Percentiles rank a stretch among this genome's conserved stretches.
Conservation (phyloP, 1,140 invertebrate genomes). For the Drosophila baimaii region DNA sequence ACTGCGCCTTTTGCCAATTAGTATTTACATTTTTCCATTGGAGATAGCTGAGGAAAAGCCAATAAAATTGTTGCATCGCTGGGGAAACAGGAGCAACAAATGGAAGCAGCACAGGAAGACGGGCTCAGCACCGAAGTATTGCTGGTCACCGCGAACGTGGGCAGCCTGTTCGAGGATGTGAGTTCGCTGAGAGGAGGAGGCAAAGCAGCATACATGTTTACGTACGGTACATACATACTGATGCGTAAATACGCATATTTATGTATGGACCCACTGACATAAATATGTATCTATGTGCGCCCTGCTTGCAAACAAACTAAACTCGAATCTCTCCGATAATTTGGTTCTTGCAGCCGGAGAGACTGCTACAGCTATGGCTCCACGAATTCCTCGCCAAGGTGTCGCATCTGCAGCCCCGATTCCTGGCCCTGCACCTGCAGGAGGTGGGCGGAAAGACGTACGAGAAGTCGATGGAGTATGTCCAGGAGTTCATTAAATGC, state of each 20-base stretch:
- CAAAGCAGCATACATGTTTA: conserved; percentile 53
- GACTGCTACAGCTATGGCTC: conserved; percentile 95
- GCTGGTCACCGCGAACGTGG: conserved; percentile 96
- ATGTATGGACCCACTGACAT: conserved; percentile 45
- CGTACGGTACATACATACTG: conserved; percentile 36
- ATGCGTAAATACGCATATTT: conserved; percentile 52
- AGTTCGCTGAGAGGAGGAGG: conserved; percentile 84
- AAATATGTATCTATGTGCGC: conserved; percentile 40
- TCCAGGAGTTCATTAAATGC: conserved; percentile 94
- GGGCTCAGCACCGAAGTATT: conserved; percentile 78
- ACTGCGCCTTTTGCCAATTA: conserved; percentile 34
- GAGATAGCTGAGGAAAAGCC: conserved; percentile 31
- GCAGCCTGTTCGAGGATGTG: conserved; percentile 98
- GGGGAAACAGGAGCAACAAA: conserved; percentile 36
- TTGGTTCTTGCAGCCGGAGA: conserved; percentile 88
- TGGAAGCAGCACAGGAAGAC: conserved; percentile 48
- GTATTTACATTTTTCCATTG: conserved; percentile 44
- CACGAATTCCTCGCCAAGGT: conserved; percentile 94
- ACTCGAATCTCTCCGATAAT: conserved; percentile 1
- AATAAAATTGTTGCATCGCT: conserved; percentile 46
- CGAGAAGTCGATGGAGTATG: conserved; percentile 96
- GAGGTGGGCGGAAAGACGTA: conserved; percentile 99
- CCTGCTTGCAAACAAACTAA: conserved; percentile 26
- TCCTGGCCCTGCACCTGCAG: conserved; percentile 97
- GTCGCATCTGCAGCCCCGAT: conserved; percentile 91